These are phyloP conservation scores for Acromyrmex heyeri DNA, from an alignment of 1,140 invertebrate genomes.

Conservation along the genomic window DNA sequence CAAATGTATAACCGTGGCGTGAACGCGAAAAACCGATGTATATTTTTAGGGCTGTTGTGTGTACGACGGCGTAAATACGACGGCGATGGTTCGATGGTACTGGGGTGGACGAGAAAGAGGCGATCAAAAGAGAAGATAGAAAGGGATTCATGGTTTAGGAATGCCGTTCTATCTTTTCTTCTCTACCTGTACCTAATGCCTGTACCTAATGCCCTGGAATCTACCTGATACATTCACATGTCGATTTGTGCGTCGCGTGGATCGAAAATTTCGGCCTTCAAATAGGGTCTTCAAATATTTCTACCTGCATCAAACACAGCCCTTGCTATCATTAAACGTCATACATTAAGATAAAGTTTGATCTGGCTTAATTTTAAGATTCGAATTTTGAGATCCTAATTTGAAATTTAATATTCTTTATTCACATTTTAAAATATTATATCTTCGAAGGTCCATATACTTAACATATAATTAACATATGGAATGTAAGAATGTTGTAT, in stretches of 20 bases:
- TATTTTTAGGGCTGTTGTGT: slow-evolving; percentile 64
- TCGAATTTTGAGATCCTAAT: not conserved
- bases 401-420: slow-evolving; percentile 9
- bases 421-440: not conserved
- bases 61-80: not conserved
- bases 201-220: too few relatives aligned
- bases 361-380: not conserved
- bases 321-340: not conserved
- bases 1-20: slow-evolving; percentile 37
- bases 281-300: not conserved
- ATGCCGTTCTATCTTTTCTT: slow-evolving; percentile 66
- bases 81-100: not conserved
- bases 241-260: not conserved
- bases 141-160: slow-evolving; percentile 74
- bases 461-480: not conserved
- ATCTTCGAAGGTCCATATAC: not conserved
- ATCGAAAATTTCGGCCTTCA: slow-evolving; percentile 52
- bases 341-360: not conserved
- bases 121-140: not conserved
- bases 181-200: slow-evolving; percentile 26
- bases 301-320: too few relatives aligned
- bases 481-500: slow-evolving; percentile 15
- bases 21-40: slow-evolving; percentile 13
- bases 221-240: not conserved
- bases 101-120: not conserved